Evolutionary conservation across 2,888 invertebrate species (phyloP), one percentile per base, ranked within the genome.

Genomic region (Nephrotoma guestfalica): DNA sequence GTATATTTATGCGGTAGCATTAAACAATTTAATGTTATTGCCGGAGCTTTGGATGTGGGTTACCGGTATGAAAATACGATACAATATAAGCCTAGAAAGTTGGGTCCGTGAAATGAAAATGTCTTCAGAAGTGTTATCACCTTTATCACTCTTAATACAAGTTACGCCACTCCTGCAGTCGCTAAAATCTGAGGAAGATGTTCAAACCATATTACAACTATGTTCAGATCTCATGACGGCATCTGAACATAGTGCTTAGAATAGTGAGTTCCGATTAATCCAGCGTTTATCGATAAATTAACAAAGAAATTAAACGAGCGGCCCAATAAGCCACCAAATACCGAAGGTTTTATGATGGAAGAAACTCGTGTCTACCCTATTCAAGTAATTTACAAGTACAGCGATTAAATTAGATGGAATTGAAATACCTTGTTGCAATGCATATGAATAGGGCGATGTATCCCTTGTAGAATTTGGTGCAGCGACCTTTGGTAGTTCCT

Each of bases 11-110:
- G 97, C 99, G 9, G 96, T 96, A 89, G 96, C 98, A 40, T 92
- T 99, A 86, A 99, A 99, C 91, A 98, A 98, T 92, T 92, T 99
- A 86, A 93, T 99, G 88, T 92, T 99, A 87, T 94, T 99, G 47
- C 97, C 98, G 89, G 99, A 99, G 90, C 94, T 99, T 90, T 99
- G 99, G 91, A 97, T 98, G 92, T 99, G 99, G 98, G 96, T 97
- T 83, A 98, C 98, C 90, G 99, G 99, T 0, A 96, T 98, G 94
- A 98, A 99, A 92, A 98, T 99, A 89, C 93, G 96, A 71, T 98
- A 97, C 92, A 99, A 99, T 92, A 93, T 99, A 87, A 97, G 97
- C 89, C 93, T 99, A 85, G 98, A 98, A 91, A 97, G 97, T 91
- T 99, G 98, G 98, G 95, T 96, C 86, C 94, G 97, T 87, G 98